phyloP scores from a whole-genome alignment of 2,888 invertebrate species.

The Pseudeuparius sepicola region DNA sequence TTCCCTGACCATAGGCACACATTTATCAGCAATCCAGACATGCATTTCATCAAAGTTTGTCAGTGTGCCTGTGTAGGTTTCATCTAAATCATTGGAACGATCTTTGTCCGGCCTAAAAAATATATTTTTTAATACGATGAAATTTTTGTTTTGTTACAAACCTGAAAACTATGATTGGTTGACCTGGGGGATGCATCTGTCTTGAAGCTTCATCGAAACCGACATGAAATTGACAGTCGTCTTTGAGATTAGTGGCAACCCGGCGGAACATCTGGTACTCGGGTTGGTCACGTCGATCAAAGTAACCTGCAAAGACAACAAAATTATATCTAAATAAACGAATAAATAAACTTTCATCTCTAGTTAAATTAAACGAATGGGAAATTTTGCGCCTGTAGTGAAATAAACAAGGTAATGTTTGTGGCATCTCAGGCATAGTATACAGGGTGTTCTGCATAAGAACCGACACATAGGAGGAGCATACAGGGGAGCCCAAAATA shows the following conservation, averaged over 20 bases:
- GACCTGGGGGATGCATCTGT: constrained; percentile 78
- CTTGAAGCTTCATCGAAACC: constrained; percentile 77
- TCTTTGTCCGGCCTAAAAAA: constrained; percentile 59
- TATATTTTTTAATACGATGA: not conserved
- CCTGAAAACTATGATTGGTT: constrained; percentile 68
- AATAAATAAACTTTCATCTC: too few species aligned
- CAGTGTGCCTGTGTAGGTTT: constrained; percentile 64
- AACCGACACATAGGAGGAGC: too few species aligned
- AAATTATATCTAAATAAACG: too few species aligned
- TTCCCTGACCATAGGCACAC: constrained; percentile 93
- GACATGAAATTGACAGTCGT: constrained; percentile 91
- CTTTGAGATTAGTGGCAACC: constrained; percentile 80
- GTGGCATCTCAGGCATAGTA: too few species aligned
- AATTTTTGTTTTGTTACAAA: not conserved
- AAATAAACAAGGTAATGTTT: too few species aligned
- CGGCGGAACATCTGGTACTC: constrained; percentile 72
- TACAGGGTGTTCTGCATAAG: too few species aligned
- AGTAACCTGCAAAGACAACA: constrained; percentile 52
- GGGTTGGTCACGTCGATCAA: constrained; percentile 68
- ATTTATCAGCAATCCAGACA: constrained; percentile 84
- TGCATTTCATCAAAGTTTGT: constrained; percentile 74
- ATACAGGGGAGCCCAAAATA: too few species aligned
- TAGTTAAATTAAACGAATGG: too few species aligned
- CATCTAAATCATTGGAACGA: constrained; percentile 70
- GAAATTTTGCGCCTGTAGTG: too few species aligned